Percentiles rank a stretch among this genome's conserved stretches.
Evolutionary conservation across 2,113 vertebrate species (phyloP).

Genomic region (Gasterosteus aculeatus): DNA sequence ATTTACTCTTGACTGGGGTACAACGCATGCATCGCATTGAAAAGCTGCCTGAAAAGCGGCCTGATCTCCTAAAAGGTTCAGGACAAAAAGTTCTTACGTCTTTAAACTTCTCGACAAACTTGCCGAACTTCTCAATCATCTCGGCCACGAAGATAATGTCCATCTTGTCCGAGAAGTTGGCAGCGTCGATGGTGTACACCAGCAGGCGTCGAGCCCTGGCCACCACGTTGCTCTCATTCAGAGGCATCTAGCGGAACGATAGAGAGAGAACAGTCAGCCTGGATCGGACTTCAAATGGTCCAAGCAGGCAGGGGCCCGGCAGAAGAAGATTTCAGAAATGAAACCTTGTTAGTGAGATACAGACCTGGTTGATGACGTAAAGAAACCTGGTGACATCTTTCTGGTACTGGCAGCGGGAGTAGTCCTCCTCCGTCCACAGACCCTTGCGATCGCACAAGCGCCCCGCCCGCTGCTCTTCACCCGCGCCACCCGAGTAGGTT

Average conservation of each 20-base stretch:
- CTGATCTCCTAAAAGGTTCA: not conserved
- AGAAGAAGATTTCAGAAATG: not conserved
- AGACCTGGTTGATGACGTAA: conserved; percentile 96
- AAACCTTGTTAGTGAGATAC: not conserved
- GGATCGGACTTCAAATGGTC: not conserved
- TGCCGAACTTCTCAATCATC: conserved; percentile 98
- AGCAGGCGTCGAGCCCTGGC: conserved; percentile 90
- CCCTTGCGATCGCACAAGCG: conserved; percentile 90
- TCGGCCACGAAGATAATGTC: conserved; percentile 98
- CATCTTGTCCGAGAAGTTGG: conserved; percentile 99
- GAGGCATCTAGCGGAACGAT: conserved; percentile 86
- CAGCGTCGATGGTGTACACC: conserved; percentile 92
- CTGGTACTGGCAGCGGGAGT: conserved; percentile 93
- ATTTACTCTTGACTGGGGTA: not conserved
- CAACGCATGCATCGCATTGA: not conserved
- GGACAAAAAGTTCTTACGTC: conserved; percentile 80
- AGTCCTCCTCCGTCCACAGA: conserved; percentile 93
- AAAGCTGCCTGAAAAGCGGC: no score
- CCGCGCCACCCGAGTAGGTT: conserved; percentile 85
- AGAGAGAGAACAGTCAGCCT: not conserved
- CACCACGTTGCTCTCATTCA: conserved; percentile 94
- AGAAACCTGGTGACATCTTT: conserved; percentile 95
- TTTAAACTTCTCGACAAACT: conserved; percentile 96
- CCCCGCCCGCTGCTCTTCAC: conserved; percentile 91
- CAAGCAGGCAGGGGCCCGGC: not conserved